These are phyloP conservation scores for Lamprotornis superbus DNA, from an alignment of 2,113 vertebrate genomes.

Conservation along the genomic window DNA sequence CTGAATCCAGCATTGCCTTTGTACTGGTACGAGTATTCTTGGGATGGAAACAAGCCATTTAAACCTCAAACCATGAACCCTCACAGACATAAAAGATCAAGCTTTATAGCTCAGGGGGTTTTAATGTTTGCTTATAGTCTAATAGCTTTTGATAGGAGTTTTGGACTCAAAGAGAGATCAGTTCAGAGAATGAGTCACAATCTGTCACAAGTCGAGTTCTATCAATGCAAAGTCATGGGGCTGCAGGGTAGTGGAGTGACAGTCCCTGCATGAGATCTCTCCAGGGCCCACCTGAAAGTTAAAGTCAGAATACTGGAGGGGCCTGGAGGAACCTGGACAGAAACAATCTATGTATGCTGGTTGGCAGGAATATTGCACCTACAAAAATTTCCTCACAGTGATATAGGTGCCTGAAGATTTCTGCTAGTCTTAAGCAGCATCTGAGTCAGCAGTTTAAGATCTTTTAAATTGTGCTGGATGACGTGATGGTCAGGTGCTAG, in stretches of 20 bases:
- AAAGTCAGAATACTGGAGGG: neutral
- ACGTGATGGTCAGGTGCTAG: neutral
- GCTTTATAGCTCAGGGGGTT: neutral
- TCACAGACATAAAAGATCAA: neutral
- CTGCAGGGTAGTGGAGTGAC: neutral
- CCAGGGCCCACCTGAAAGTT: neutral
- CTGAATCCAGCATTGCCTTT: neutral
- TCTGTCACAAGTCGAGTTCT: neutral
- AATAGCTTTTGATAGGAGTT: neutral
- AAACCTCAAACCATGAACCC: neutral
- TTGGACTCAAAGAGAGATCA: neutral
- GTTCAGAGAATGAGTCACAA: neutral
- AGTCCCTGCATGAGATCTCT: neutral
- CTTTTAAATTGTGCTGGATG: neutral
- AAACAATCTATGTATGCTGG: neutral
- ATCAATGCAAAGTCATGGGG: accelerated
- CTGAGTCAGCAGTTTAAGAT: neutral
- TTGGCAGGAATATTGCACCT: neutral
- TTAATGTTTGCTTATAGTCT: neutral
- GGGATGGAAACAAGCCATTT: neutral
- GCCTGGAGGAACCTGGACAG: neutral
- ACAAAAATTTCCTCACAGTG: neutral
- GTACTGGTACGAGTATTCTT: neutral
- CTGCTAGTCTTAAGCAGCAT: neutral
- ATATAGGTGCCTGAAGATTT: neutral